Conservation (phyloP, 1,140 invertebrate genomes). For the Aphelinus certus region DNA sequence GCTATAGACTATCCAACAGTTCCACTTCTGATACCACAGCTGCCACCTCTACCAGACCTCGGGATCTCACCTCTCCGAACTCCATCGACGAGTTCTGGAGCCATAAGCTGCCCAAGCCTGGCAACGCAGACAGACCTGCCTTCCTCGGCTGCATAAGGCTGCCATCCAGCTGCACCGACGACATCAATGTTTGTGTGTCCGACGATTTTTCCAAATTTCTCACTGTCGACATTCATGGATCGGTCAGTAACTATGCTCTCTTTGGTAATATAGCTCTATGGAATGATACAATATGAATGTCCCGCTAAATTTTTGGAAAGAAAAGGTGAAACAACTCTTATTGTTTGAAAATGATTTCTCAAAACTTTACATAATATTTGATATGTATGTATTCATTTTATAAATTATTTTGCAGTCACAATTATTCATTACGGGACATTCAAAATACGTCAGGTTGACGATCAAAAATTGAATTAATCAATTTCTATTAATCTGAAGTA, state of each 20-base stretch:
- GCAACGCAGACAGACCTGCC: constrained; percentile 41
- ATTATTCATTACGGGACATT: too few species aligned
- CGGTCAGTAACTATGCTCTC: constrained; percentile 55
- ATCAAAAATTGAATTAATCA: too few species aligned
- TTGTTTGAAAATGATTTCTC: too few species aligned
- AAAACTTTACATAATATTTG: too few species aligned
- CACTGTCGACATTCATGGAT: constrained; percentile 57
- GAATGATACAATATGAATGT: not conserved
- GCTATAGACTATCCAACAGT: constrained; percentile 21
- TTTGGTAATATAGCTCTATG: constrained; percentile 35
- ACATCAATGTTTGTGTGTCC: constrained; percentile 58
- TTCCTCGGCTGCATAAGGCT: constrained; percentile 53
- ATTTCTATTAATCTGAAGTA: not conserved
- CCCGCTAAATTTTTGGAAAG: not conserved
- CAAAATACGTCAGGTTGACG: too few species aligned
- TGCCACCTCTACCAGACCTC: not conserved
- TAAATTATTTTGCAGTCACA: too few species aligned
- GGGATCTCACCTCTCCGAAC: not conserved
- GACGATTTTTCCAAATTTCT: constrained; percentile 59
- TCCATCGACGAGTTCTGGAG: constrained; percentile 49
- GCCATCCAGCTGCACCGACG: constrained; percentile 50
- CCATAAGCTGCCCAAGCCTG: constrained; percentile 47
- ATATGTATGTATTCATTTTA: too few species aligned
- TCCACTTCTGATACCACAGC: not conserved
- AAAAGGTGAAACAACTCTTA: too few species aligned